Evolutionary conservation across 2,888 invertebrate species (phyloP).

Genomic region (Hypselothyrea guttata): DNA sequence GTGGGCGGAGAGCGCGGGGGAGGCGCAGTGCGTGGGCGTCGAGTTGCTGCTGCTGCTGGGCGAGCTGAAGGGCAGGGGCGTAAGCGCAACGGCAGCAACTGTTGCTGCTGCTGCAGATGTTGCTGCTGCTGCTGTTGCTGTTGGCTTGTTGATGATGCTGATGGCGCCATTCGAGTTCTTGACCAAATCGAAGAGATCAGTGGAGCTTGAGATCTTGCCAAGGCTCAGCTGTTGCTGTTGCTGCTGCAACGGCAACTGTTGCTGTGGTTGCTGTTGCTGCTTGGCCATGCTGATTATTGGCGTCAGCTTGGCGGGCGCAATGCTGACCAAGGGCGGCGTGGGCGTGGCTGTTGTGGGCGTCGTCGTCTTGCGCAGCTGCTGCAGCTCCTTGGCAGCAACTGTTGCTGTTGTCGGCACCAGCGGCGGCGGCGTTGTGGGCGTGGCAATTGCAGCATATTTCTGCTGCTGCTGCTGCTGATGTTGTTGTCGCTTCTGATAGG

Average conservation of each 20-base stretch:
- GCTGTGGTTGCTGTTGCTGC: conserved; percentile 27
- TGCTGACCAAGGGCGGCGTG: conserved; percentile 78
- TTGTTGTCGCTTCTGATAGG: conserved; percentile 76
- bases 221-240: no score
- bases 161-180: conserved; percentile 80
- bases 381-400: conserved; percentile 51
- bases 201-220: conserved; percentile 48
- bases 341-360: conserved; percentile 49
- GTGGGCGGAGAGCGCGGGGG: conserved; percentile 51
- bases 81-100: conserved; percentile 4
- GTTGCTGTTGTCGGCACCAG: conserved; percentile 70
- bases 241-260: conserved; percentile 18
- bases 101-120: neutral
- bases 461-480: conserved; percentile 45
- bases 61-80: conserved; percentile 58
- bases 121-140: conserved; percentile 5
- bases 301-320: conserved; percentile 63
- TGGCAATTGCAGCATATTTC: conserved; percentile 71
- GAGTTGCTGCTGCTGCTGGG: conserved; percentile 52
- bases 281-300: conserved; percentile 57
- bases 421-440: conserved; percentile 79
- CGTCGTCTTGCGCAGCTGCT: conserved; percentile 50
- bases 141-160: conserved; percentile 57
- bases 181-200: conserved; percentile 80
- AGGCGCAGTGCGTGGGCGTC: conserved; percentile 34